phyloP scores from a whole-genome alignment of 2,888 invertebrate genomes.

The Polymixis flavicincta region DNA sequence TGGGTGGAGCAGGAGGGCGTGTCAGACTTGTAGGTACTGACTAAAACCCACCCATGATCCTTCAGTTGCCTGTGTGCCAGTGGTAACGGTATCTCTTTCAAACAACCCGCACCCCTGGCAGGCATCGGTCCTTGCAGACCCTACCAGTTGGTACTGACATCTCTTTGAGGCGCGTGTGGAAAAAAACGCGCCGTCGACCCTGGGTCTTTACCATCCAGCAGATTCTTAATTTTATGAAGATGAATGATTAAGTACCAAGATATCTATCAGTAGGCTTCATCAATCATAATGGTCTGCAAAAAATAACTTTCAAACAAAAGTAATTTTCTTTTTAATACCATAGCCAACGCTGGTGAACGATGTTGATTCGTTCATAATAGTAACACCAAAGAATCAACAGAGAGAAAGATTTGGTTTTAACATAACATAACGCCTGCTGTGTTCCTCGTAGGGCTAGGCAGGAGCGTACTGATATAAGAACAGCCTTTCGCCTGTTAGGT shows the following conservation, averaged over 20 bases:
- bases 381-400: neutral
- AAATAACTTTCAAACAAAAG: neutral
- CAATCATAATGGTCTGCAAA: neutral
- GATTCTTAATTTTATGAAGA: neutral
- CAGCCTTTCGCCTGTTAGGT: neutral
- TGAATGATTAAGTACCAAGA: constrained; percentile 1
- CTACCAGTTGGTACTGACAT: no score
- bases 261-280: neutral
- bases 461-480: neutral
- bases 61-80: no score
- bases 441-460: neutral
- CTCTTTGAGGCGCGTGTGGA: no score
- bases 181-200: no score
- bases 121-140: no score
- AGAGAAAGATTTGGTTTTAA: neutral
- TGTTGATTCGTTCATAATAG: neutral
- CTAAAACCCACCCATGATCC: no score
- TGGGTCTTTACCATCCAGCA: no score
- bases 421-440: neutral
- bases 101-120: no score
- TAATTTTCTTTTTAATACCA: neutral
- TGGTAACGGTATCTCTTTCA: no score
- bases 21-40: no score
- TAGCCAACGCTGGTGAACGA: neutral
- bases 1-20: no score